These are phyloP conservation scores for Planiliza haematocheilus DNA, from an alignment of 2,113 vertebrate genomes.

Conservation along the genomic window DNA sequence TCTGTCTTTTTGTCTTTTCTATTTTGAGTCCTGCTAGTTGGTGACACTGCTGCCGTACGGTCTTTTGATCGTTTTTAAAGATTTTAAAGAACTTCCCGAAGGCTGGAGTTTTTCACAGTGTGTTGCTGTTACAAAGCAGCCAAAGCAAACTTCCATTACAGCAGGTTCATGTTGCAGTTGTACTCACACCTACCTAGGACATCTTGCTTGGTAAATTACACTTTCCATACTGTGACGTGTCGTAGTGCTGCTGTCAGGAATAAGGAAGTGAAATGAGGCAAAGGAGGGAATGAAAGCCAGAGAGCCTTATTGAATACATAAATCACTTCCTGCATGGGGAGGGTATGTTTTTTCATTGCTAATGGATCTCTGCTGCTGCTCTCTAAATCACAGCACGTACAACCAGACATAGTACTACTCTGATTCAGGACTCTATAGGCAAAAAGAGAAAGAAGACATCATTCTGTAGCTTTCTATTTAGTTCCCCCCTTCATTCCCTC, in stretches of 20 bases:
- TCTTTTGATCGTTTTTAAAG: too few relatives aligned
- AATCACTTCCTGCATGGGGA: slow-evolving; percentile 74
- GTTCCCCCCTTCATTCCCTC: slow-evolving; percentile 8
- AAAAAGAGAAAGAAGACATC: slow-evolving; percentile 43
- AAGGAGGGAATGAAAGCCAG: slow-evolving; percentile 65
- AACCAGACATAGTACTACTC: slow-evolving; percentile 33
- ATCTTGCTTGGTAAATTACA: slow-evolving; percentile 41
- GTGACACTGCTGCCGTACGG: too few relatives aligned
- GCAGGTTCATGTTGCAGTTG: slow-evolving; percentile 17
- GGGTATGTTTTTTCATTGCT: slow-evolving; percentile 72
- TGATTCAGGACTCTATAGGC: slow-evolving; percentile 41
- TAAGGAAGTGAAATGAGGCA: slow-evolving; percentile 63
- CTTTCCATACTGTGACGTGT: slow-evolving; percentile 53
- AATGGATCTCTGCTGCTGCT: slow-evolving; percentile 71
- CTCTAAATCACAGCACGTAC: slow-evolving; percentile 66
- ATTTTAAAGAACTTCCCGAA: too few relatives aligned
- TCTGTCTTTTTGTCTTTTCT: slow-evolving; percentile 4
- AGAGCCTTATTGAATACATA: slow-evolving; percentile 75
- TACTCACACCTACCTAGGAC: slow-evolving; percentile 35
- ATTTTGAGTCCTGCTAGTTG: too few relatives aligned
- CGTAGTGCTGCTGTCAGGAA: slow-evolving; percentile 63
- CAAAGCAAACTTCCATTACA: slow-evolving; percentile 32
- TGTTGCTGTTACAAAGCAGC: slow-evolving; percentile 5
- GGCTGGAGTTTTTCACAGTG: background rate
- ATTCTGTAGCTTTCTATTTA: slow-evolving; percentile 46